Evolutionary conservation across 2,797 vertebrate genomes (phyloP).

Genomic region (Gila robusta): DNA sequence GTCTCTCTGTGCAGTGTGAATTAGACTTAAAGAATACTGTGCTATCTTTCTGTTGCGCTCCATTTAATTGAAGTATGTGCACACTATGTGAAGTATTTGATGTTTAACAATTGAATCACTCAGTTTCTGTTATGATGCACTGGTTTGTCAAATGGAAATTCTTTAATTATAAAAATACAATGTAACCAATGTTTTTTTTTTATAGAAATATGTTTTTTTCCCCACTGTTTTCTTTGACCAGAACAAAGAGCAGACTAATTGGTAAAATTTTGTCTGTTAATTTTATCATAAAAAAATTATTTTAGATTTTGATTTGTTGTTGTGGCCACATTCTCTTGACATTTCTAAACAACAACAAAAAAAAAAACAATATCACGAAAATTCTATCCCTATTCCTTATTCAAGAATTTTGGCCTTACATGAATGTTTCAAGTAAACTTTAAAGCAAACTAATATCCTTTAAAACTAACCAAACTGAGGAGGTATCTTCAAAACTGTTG

Average conservation of each 20-base stretch:
- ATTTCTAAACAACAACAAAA: neutral
- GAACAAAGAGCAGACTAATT: neutral
- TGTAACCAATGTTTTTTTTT: neutral
- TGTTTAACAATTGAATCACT: neutral
- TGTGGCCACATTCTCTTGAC: neutral
- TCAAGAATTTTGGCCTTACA: too few species aligned
- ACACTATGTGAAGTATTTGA: neutral
- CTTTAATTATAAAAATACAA: neutral
- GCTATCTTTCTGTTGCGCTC: too few species aligned
- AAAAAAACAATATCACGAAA: too few species aligned
- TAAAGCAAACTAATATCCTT: too few species aligned
- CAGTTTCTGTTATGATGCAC: neutral
- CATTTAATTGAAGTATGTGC: neutral
- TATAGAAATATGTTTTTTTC: neutral
- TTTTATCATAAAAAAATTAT: neutral
- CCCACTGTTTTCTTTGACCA: neutral
- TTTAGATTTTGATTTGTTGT: neutral
- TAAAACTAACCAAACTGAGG: neutral
- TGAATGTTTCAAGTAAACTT: too few species aligned
- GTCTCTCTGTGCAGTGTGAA: too few species aligned
- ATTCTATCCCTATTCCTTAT: too few species aligned
- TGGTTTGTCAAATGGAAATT: neutral
- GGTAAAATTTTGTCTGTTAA: neutral
- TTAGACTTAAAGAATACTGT: too few species aligned
- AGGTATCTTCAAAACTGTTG: neutral